Base-by-base conservation (phyloP, 2,797 vertebrate species). In the Sebastes minor region DNA sequence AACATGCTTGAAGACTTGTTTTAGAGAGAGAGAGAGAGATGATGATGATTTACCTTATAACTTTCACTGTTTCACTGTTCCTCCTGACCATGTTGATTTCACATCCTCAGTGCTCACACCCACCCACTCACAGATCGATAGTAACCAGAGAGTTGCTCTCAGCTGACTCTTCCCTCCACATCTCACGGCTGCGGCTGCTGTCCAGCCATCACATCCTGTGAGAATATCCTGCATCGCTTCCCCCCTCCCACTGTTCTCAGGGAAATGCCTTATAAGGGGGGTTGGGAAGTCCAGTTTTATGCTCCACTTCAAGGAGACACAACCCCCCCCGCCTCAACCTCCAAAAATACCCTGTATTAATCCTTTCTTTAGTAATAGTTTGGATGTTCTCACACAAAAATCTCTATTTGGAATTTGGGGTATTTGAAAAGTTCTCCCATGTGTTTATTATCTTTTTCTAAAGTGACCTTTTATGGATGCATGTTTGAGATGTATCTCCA, bases 191-290 rank as follows among this genome's bases (percentile, higher is more conserved):
- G 35, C 62, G 77, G 87, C 86, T 89, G 86, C 73, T 71, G 82
- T 75, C 86, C 89, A 79, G 91, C 91, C 87, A 90, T 91, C 87
- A 91, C 92, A 95, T 95, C 94, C 95, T 95, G 94, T 95, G 91
- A 94, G 90, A 96, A 95, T 93, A 95, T 95, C 94, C 95, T 94
- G 92, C 89, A 83, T 67, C 53, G 64, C 81, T 78, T 70, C 52
- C 64, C 72, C 71, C 87, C 88, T 84, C 89, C 86, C 84, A 81
- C 85, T 74, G 81, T 76, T 85, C 89, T 76, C 74, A 20, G 86
- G 87, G 87, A 88, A 92, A 83, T 78, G 64, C 95, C 95, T 93
- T 95, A 95, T 95, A 95, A 93, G 93, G 95, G 95, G 90, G 88
- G 90, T 88, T 82, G 89, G 91, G 88, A 80, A 89, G 87, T 82